Evolutionary conservation across 2,888 invertebrate genomes (phyloP).

Genomic region (Tolmerus cingulatus): DNA sequence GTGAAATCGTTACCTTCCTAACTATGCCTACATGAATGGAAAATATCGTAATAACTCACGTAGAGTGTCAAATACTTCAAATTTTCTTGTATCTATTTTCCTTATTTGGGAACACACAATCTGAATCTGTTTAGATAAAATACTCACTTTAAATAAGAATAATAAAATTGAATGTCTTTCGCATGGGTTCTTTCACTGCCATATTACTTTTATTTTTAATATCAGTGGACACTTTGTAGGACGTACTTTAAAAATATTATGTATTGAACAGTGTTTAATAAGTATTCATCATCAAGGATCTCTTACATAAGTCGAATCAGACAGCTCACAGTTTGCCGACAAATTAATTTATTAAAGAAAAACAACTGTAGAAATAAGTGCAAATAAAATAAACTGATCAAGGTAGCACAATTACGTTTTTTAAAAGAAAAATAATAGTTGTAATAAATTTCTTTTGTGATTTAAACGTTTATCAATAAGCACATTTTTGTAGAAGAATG

Average conservation of each 20-base stretch:
- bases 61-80: background rate
- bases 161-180: background rate
- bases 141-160: background rate
- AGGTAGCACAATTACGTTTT: constrained; percentile 1
- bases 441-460: constrained; percentile 30
- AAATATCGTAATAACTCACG: background rate
- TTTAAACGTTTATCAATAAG: constrained; percentile 16
- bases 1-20: background rate
- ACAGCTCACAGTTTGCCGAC: background rate
- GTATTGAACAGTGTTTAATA: background rate
- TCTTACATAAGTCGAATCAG: background rate
- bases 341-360: background rate
- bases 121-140: background rate
- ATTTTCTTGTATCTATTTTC: background rate
- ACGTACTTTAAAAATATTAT: background rate
- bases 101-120: background rate
- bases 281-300: background rate
- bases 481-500: constrained; percentile 36
- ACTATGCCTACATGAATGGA: background rate
- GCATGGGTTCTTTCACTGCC: background rate
- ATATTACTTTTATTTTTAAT: background rate
- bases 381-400: background rate
- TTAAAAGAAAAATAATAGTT: background rate
- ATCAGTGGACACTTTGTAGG: background rate
- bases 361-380: background rate